Evolutionary conservation across 2,888 invertebrate genomes (phyloP).

Genomic region (Drosophila cognata): DNA sequence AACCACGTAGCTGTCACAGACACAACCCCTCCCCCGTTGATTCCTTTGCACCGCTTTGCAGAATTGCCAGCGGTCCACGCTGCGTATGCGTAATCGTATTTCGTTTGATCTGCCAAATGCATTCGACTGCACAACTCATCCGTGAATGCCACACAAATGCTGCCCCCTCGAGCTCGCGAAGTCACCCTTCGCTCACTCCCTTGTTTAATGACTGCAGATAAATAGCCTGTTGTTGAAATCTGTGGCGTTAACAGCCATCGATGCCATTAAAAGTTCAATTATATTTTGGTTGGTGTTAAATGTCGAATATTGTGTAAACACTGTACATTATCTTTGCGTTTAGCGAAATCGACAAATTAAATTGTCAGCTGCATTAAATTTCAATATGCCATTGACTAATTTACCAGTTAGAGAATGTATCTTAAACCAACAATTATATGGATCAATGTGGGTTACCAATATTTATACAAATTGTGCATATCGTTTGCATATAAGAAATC

Average conservation of each 20-base stretch:
- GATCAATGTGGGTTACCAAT: not conserved
- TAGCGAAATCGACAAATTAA: not conserved
- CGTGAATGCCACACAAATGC: slow-evolving; percentile 28
- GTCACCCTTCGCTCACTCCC: not conserved
- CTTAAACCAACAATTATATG: not conserved
- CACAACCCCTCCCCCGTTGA: not conserved
- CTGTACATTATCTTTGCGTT: not conserved
- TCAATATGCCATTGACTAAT: too few relatives aligned
- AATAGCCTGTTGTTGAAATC: slow-evolving; percentile 19
- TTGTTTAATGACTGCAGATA: slow-evolving; percentile 21
- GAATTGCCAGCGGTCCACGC: slow-evolving; percentile 13
- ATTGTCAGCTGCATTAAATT: not conserved
- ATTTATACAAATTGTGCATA: not conserved
- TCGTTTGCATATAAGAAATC: not conserved
- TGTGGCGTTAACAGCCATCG: not conserved
- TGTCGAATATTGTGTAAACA: not conserved
- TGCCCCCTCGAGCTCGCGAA: too few relatives aligned
- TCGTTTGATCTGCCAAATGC: slow-evolving; percentile 60
- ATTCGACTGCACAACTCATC: slow-evolving; percentile 52
- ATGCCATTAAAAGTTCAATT: slow-evolving; percentile 3
- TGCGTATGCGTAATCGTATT: slow-evolving; percentile 63
- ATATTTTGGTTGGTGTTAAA: not conserved
- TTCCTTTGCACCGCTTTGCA: slow-evolving; percentile 1
- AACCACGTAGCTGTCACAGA: slow-evolving; percentile 42
- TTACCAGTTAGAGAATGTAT: not conserved